Base-by-base conservation (phyloP, 2,797 vertebrate species). In the Xerus rutilus region DNA sequence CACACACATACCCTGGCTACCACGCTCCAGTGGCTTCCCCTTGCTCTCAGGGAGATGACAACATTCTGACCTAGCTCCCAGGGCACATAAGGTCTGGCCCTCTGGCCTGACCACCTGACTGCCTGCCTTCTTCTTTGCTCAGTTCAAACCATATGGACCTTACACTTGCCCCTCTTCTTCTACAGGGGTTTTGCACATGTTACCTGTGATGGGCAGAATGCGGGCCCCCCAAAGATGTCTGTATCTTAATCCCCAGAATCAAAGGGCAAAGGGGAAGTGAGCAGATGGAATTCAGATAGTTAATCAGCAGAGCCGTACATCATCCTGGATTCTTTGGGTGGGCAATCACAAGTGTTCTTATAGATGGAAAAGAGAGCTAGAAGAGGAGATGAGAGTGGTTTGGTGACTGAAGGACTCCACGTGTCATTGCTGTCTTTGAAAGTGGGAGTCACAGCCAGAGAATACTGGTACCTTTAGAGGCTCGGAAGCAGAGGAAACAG, bases 131-230 rank as follows among this genome's bases (percentile, higher is more conserved):
- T 73, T 23, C 20, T 79, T 84, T 94, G n/a, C 21, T 79, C 23
- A 32, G 30, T 91, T 91, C 76, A 9, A 47, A 72, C 45, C 2
- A 13, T 1, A 0, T 7, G 47, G 59, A 52, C 25, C 30, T 79
- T 93, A 28, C 28, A 28, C n/a, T 89, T 93, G n/a, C 25, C 32
- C 39, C 39, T 39, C 39, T 49, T 87, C 88, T 91, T 84, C 85
- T 73, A 20, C 30, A 83, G 54, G 35, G 8, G 4, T 85, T 91
- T 59, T 74, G 32, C n/a, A 39, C 21, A 35, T 49, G 11, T 43
- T 52, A 7, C 72, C 43, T 79, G 10, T 69, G 49, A 47, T 32
- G 57, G 45, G 5, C 32, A 91, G 73, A 86, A 52, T 43, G 57
- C 47, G 43, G 57, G 18, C 35, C 30, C 18, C 13, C 65, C 30